Evolutionary conservation across 2,888 invertebrate species (phyloP), one percentile per base, ranked within the genome.

Genomic region (Dorcus hopei): DNA sequence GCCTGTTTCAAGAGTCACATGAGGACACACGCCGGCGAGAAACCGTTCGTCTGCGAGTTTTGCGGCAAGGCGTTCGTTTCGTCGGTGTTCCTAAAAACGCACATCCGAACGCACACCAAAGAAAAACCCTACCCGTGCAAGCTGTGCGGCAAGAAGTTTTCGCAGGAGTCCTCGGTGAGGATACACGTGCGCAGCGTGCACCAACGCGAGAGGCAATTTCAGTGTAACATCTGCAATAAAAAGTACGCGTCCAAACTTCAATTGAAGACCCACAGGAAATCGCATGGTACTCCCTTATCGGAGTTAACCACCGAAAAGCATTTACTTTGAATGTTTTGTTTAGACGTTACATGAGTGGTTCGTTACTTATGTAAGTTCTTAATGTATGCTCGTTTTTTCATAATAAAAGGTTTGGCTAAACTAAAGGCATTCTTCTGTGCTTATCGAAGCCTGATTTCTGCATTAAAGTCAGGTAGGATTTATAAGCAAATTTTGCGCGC

Each of bases 221-320:
- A n/a, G 23, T 26, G 19, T 41, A 51, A 19, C 38, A 14, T n/a
- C 38, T 11, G 33, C 49, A 38, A 79, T 0, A 80, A 80, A 54
- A 79, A 81, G 0, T 84, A 83, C 55, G 80, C 83, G 1, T 82
- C 83, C 53, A 75, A 78, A 9, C 79, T 81, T 0, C 81, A 82
- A 43, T 70, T 82, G 53, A 83, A 82, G 45, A 68, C 80, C 8
- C 84, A 83, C 65, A 67, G 77, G 61, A 76, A 78, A 39, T 77
- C 77, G 0, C 81, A 81, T 49, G 59, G 57, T 5, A 33, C 7
- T 6, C 26, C 26, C 26, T 7, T 33, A 7, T 33, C 26, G 26
- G 26, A 33, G 7, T 33, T 33, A 33, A 33, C 7, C 26, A 33
- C 26, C 1, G 26, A 33, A 7, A 33, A 33, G 7, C 3, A 33